phyloP scores from a whole-genome alignment of 2,797 vertebrate species.

The Myripristis murdjan region DNA sequence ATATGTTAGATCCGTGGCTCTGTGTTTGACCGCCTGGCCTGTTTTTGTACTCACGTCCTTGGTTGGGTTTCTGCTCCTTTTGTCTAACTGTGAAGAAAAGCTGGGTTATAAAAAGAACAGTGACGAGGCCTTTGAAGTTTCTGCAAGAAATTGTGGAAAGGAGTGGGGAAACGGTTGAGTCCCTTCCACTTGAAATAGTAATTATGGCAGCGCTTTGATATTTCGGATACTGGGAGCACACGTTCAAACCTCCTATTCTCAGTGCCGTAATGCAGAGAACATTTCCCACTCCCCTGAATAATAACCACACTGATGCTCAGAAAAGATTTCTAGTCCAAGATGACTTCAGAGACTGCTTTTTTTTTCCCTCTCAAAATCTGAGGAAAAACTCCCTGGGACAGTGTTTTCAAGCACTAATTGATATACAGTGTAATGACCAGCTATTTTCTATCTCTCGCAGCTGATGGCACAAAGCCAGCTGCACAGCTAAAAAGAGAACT shows the following conservation, averaged over 20 bases:
- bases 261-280: slow-evolving; percentile 45
- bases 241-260: slow-evolving; percentile 66
- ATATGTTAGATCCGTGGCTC: slow-evolving; percentile 49
- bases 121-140: slow-evolving; percentile 77
- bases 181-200: slow-evolving; percentile 83
- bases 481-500: slow-evolving; percentile 44
- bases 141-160: slow-evolving; percentile 62
- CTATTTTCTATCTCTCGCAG: slow-evolving; percentile 37
- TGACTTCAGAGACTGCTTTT: slow-evolving; percentile 52
- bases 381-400: slow-evolving; percentile 29
- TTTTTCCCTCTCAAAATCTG: slow-evolving; percentile 32
- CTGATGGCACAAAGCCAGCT: slow-evolving; percentile 29
- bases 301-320: slow-evolving; percentile 60
- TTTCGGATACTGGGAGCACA: slow-evolving; percentile 70
- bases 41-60: slow-evolving; percentile 64
- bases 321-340: slow-evolving; percentile 61
- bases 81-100: slow-evolving; percentile 69
- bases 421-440: slow-evolving; percentile 62
- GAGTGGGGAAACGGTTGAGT: slow-evolving; percentile 75
- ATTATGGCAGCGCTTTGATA: slow-evolving; percentile 84
- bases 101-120: slow-evolving; percentile 77
- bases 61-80: slow-evolving; percentile 66
- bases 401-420: slow-evolving; percentile 62
- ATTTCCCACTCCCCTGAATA: slow-evolving; percentile 61
- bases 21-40: slow-evolving; percentile 64